Conservation (phyloP, 2,797 vertebrate genomes). For the Galaxias olidus region DNA sequence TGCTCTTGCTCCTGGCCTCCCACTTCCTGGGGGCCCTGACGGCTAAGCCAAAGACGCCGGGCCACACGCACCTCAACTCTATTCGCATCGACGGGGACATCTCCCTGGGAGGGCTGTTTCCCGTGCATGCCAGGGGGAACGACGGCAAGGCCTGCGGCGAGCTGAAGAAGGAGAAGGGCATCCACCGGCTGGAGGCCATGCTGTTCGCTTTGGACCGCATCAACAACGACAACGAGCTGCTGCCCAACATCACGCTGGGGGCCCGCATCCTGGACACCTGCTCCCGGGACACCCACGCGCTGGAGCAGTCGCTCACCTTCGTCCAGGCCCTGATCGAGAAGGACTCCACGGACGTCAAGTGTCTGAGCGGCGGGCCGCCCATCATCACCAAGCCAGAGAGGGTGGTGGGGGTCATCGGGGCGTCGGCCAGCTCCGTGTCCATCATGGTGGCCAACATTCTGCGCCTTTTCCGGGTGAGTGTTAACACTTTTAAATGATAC, state of each 20-base stretch:
- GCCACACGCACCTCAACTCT: constrained; percentile 93
- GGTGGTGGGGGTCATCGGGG: constrained; percentile 93
- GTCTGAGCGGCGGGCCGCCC: constrained; percentile 88
- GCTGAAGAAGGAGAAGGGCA: constrained; percentile 96
- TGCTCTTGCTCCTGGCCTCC: constrained; percentile 53
- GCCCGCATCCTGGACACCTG: constrained; percentile 95
- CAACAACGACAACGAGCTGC: constrained; percentile 93
- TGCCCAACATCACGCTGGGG: constrained; percentile 94
- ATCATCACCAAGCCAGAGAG: constrained; percentile 95
- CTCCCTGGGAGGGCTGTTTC: constrained; percentile 92
- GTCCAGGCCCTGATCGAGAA: constrained; percentile 96
- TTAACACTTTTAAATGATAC: constrained; percentile 2
- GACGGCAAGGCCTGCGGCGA: constrained; percentile 94
- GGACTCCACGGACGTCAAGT: constrained; percentile 93
- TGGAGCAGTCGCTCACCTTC: constrained; percentile 96
- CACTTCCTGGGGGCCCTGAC: constrained; percentile 59
- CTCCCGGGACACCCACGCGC: constrained; percentile 92
- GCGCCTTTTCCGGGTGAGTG: constrained; percentile 92
- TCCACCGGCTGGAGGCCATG: constrained; percentile 96
- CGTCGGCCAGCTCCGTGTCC: constrained; percentile 94
- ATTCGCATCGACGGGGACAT: constrained; percentile 96
- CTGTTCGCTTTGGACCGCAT: constrained; percentile 94
- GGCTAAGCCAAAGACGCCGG: constrained; percentile 86
- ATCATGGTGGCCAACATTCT: constrained; percentile 99
- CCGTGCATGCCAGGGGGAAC: constrained; percentile 86